Evolutionary conservation across 2,797 vertebrate species (phyloP).

Genomic region (Argentina silus): DNA sequence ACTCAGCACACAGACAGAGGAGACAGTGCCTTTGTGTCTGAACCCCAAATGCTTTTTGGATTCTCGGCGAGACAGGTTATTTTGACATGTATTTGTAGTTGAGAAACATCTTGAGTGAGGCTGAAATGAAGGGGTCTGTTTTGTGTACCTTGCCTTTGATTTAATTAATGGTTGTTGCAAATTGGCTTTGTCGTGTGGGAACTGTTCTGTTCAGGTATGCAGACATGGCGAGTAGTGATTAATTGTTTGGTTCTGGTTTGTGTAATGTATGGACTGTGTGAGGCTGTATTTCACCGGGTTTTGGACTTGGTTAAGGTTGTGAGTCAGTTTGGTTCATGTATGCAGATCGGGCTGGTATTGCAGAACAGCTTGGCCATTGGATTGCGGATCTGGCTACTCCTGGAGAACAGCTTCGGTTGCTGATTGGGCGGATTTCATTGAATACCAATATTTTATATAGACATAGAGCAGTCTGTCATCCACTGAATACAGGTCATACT

Average conservation of each 20-base stretch:
- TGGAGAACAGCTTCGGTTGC: conserved; percentile 24
- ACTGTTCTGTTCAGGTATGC: neutral
- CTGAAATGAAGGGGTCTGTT: neutral
- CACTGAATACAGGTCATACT: neutral
- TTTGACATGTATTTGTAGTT: conserved; percentile 42
- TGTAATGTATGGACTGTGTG: neutral
- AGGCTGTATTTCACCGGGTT: neutral
- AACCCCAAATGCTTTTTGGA: conserved; percentile 62
- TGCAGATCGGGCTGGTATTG: neutral
- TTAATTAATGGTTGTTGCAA: neutral
- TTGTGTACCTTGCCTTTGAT: neutral
- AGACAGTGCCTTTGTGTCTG: conserved; percentile 54
- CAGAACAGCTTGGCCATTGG: conserved; percentile 21
- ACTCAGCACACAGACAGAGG: conserved; percentile 49
- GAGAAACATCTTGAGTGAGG: neutral
- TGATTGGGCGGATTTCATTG: neutral
- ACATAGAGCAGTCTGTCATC: neutral
- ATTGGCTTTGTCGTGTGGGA: neutral
- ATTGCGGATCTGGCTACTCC: conserved; percentile 42
- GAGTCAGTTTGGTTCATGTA: neutral
- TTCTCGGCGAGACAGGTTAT: conserved; percentile 53
- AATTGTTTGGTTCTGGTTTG: neutral
- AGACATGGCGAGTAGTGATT: neutral
- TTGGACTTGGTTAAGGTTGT: neutral
- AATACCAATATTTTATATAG: neutral